Base-by-base conservation (phyloP, 1,140 invertebrate species). In the Eriosoma lanigerum region DNA sequence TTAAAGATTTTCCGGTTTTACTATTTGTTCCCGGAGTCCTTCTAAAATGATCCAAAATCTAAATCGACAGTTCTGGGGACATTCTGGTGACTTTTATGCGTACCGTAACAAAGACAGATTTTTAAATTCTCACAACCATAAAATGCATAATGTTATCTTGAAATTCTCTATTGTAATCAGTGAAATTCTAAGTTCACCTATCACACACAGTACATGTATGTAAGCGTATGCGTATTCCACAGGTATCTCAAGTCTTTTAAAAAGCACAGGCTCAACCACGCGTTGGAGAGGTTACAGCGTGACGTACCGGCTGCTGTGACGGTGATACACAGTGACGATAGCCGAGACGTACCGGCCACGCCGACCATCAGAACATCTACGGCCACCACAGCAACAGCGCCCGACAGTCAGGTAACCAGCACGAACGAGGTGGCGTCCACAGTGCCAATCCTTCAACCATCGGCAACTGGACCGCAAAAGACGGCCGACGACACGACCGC, bases 211-310 rank as follows among this genome's bases (percentile, higher is more conserved):
- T n/a, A n/a, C 17, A 10, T 48, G 21, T 24, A 38, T 24, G 48
- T n/a, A 19, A 5, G 2, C 46, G 15, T 70, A 46, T 44, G n/a
- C 38, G 50, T 38, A 1, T 62, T 12, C 17, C 29, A 9, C 44
- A 88, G 92, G 44, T 94, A 94, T 85, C 88, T 95, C 26, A 95
- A 95, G 84, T 95, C 93, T 0, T 95, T 95, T 85, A 94, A 94
- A 85, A 95, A 95, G 85, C 94, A 95, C 84, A 89, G 93, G 17
- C 87, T 95, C 26, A 96, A 96, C 84, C 94, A 96, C 84, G 92
- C 93, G 1, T 84, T 94, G 3, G 93, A 94, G 84, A 89, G 92
- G 72, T 87, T 94, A 15, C 93, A 94, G 56, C 82, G 76, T n/a
- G 68, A 81, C 54, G 82, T 50, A 5, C 46, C 56, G 6, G n/a